Conservation (phyloP, 1,140 invertebrate genomes). For the Ceratosolen fusciceps region DNA sequence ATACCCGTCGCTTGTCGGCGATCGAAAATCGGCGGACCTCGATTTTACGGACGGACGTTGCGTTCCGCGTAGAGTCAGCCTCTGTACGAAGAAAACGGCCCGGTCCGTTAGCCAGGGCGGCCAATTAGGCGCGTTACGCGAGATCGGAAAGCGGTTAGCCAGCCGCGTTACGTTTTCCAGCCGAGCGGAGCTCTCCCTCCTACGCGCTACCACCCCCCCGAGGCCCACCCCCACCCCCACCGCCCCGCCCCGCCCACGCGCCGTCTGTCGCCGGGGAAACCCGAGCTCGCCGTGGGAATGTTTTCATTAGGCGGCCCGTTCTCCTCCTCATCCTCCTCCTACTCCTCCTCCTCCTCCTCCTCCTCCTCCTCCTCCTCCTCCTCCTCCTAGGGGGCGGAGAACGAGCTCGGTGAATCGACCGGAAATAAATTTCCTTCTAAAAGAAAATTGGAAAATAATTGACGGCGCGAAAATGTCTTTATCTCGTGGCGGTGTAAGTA, state of each 20-base stretch:
- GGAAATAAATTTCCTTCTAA: slow-evolving; percentile 18
- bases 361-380: not conserved
- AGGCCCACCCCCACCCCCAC: not conserved
- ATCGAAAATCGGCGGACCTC: slow-evolving; percentile 9
- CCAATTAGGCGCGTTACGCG: slow-evolving; percentile 25
- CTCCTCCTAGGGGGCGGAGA: too few species aligned
- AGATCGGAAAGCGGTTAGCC: slow-evolving; percentile 25
- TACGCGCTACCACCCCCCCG: not conserved
- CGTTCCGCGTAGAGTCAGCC: not conserved
- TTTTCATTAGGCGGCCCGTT: slow-evolving; percentile 11
- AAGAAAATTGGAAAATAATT: slow-evolving; percentile 14
- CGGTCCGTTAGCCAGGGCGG: not conserved
- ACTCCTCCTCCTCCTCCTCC: not conserved
- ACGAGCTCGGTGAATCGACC: not conserved
- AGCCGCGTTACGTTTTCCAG: slow-evolving; percentile 25
- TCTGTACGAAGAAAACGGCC: not conserved
- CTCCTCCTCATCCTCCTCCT: not conserved
- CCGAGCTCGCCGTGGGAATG: slow-evolving; percentile 31
- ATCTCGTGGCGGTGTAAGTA: not conserved
- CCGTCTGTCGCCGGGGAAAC: slow-evolving; percentile 18
- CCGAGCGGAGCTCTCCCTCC: not conserved
- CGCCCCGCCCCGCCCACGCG: not conserved
- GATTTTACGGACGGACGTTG: not conserved
- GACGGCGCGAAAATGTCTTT: slow-evolving; percentile 9
- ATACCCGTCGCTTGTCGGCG: not conserved